Evolutionary conservation across 1,140 invertebrate genomes (phyloP).

Genomic region (Planococcus citri): DNA sequence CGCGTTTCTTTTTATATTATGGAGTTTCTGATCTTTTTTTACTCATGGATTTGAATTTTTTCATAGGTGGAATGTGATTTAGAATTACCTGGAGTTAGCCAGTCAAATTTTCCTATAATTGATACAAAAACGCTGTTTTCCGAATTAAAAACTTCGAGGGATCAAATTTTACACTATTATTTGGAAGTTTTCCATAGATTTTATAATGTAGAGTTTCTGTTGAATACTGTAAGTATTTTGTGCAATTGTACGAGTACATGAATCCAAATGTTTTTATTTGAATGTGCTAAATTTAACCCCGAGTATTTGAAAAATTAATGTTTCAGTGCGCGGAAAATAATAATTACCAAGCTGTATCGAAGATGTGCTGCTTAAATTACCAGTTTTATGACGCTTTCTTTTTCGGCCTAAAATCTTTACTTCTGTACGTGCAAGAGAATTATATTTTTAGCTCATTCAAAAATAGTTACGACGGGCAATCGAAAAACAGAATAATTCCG

Average conservation of each 20-base stretch:
- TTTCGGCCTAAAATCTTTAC: background rate
- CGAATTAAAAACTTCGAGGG: background rate
- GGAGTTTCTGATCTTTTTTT: background rate
- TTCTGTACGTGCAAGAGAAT: background rate
- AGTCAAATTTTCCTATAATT: background rate
- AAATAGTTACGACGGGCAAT: background rate
- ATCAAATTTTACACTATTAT: slow-evolving; percentile 1
- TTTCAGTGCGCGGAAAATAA: background rate
- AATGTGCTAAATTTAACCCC: too few relatives aligned
- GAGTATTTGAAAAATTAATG: background rate
- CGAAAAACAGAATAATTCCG: background rate
- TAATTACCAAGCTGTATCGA: background rate
- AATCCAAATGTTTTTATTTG: too few relatives aligned
- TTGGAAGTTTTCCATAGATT: background rate
- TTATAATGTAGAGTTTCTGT: slow-evolving; percentile 1
- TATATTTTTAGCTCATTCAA: background rate
- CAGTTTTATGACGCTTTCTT: slow-evolving; percentile 10
- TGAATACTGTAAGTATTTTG: background rate
- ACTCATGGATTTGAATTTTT: background rate
- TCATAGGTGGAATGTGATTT: slow-evolving; percentile 7
- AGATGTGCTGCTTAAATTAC: slow-evolving; percentile 8
- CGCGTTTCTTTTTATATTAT: background rate
- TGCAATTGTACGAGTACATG: background rate
- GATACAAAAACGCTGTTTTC: background rate
- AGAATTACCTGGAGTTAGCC: background rate